phyloP scores from a whole-genome alignment of 2,797 vertebrate genomes.

The Adelosebastes latens region DNA sequence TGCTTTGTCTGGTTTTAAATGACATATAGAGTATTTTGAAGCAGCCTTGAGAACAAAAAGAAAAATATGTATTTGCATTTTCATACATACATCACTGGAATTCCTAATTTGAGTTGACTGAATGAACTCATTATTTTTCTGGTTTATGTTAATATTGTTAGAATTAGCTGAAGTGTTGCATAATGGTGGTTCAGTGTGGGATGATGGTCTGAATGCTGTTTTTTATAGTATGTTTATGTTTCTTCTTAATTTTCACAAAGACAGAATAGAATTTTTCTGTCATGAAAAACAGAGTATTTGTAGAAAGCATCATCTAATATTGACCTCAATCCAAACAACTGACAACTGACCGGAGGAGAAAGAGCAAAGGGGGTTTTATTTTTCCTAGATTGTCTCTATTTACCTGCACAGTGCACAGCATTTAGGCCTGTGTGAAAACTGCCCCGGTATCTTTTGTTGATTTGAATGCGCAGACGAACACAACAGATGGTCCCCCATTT shows the following conservation, averaged over 20 bases:
- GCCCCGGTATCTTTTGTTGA: conserved; percentile 47
- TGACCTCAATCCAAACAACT: background rate
- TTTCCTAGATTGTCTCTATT: conserved; percentile 26
- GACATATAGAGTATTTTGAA: conserved; percentile 7
- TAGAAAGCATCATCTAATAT: background rate
- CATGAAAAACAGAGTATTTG: background rate
- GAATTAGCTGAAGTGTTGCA: background rate
- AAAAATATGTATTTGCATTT: conserved; percentile 14
- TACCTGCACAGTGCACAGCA: conserved; percentile 32
- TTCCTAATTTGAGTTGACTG: conserved; percentile 11
- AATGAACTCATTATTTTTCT: conserved; percentile 16
- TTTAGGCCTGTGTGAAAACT: conserved; percentile 53
- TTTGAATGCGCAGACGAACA: conserved; percentile 23
- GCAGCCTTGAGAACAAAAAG: conserved; percentile 22
- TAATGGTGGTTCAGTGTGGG: background rate
- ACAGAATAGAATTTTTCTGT: background rate
- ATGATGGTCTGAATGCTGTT: background rate
- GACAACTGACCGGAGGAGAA: background rate
- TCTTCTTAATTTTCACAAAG: background rate
- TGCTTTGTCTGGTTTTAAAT: conserved; percentile 2
- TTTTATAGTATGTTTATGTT: background rate
- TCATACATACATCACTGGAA: conserved; percentile 4
- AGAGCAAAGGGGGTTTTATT: conserved; percentile 1
- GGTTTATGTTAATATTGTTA: background rate
- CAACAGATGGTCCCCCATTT: conserved; percentile 75